Evolutionary conservation across 2,113 vertebrate genomes (phyloP).

Genomic region (Gallinago undulata): DNA sequence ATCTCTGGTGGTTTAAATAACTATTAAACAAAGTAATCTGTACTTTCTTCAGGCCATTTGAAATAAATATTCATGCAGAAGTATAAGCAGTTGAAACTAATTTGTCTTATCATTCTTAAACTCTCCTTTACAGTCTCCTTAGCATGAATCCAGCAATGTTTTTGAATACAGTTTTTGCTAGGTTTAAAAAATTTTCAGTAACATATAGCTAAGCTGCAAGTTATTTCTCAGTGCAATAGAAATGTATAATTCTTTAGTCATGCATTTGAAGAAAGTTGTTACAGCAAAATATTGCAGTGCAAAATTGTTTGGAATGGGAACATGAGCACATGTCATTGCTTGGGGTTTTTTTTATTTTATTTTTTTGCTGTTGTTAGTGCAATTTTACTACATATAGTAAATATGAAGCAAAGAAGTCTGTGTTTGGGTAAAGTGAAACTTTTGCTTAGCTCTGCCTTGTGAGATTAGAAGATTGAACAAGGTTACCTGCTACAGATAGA

Average conservation of each 20-base stretch:
- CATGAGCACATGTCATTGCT: not conserved
- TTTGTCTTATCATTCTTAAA: not conserved
- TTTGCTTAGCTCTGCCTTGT: not conserved
- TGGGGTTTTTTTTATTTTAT: too few species aligned
- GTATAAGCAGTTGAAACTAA: not conserved
- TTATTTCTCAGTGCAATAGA: not conserved
- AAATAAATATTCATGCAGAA: not conserved
- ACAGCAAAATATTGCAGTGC: not conserved
- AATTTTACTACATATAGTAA: not conserved
- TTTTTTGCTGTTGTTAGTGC: not conserved
- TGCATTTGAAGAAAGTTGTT: not conserved
- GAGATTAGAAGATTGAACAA: not conserved
- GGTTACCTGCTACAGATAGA: not conserved
- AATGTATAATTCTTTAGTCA: not conserved
- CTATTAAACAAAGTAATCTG: not conserved
- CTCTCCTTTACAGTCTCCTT: not conserved
- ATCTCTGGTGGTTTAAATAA: not conserved
- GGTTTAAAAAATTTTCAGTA: not conserved
- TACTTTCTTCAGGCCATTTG: not conserved
- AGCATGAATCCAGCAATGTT: not conserved
- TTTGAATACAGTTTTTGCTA: not conserved
- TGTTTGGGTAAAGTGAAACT: not conserved
- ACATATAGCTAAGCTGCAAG: not conserved
- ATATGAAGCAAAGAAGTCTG: not conserved
- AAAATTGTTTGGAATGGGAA: not conserved